Percentiles rank a stretch among this genome's conserved stretches.
phyloP scores from a whole-genome alignment of 1,140 invertebrate genomes.

The Sweltsa coloradensis region DNA sequence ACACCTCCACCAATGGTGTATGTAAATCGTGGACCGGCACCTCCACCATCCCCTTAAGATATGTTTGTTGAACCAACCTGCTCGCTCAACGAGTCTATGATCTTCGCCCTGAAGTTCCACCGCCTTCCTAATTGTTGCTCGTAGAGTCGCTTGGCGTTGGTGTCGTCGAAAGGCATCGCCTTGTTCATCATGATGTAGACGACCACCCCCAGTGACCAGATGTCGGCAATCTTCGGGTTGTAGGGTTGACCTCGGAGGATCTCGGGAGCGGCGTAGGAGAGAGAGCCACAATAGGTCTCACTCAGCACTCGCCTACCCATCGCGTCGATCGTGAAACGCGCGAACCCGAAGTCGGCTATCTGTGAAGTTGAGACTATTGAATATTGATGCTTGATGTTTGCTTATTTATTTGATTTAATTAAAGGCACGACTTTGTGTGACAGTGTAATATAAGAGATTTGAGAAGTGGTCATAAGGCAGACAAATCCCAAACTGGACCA shows the following conservation, averaged over 20 bases:
- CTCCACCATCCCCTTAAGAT: too few relatives aligned
- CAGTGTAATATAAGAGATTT: too few relatives aligned
- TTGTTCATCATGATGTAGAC: conserved; percentile 63
- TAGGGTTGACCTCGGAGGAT: conserved; percentile 49
- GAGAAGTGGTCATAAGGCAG: too few relatives aligned
- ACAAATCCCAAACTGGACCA: too few relatives aligned
- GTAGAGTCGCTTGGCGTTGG: conserved; percentile 53
- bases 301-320: conserved; percentile 40
- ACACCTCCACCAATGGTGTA: too few relatives aligned
- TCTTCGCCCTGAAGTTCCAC: conserved; percentile 50
- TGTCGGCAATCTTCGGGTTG: conserved; percentile 44
- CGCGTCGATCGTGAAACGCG: conserved; percentile 24
- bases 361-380: too few relatives aligned
- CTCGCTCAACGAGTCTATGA: conserved; percentile 35
- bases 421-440: too few relatives aligned
- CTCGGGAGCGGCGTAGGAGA: conserved; percentile 59
- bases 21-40: too few relatives aligned
- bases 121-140: conserved; percentile 48
- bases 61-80: conserved; percentile 14
- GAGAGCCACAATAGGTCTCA: conserved; percentile 57
- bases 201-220: conserved; percentile 57
- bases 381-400: too few relatives aligned
- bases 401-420: too few relatives aligned
- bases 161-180: conserved; percentile 70
- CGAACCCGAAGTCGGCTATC: conserved; percentile 78